Evolutionary conservation across 2,113 vertebrate species (phyloP), one percentile per base, ranked within the genome.

Genomic region (Platichthys stellatus): DNA sequence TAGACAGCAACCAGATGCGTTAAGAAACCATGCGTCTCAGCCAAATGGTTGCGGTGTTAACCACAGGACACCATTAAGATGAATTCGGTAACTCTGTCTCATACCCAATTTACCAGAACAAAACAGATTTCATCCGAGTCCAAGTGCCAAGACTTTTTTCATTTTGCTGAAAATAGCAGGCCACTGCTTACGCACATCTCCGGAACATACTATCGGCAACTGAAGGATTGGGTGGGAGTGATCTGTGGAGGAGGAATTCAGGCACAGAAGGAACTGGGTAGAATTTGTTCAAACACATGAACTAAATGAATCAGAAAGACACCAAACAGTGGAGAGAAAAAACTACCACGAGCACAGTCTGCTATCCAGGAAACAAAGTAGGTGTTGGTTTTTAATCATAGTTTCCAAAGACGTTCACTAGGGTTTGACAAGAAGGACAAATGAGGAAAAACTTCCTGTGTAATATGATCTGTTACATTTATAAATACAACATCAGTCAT

Each of bases 141-240:
- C 73, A 81, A 84, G 82, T 86, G 89, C 92, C 91, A 94, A 90
- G 88, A 90, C 82, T 63, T 85, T 82, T 89, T 89, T 86, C 84
- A 92, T 92, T 93, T 89, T 92, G 84, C 92, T 86, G 81, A 92
- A 94, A 95, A 94, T 94, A 94, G 93, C 81, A 88, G 81, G 84
- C 76, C 73, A 60, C 72, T 92, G 93, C 93, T 93, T 92, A 91
- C 92, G 90, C 92, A 94, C 85, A 84, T 90, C 85, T 85, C 85
- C 88, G 92, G 86, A 90, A 90, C 82, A 87, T 85, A 90, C 88
- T 90, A 91, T 88, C 74, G 86, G 85, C 80, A 90, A 86, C 72
- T 76, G 74, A 85, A 89, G 80, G 85, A 86, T 67, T 65, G 87
- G 74, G 86, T 91, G 84, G 91, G 90, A 88, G 85, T 86, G 85